Evolutionary conservation across 2,797 vertebrate genomes (phyloP).

Genomic region (Cynodonichthys magdalenae): DNA sequence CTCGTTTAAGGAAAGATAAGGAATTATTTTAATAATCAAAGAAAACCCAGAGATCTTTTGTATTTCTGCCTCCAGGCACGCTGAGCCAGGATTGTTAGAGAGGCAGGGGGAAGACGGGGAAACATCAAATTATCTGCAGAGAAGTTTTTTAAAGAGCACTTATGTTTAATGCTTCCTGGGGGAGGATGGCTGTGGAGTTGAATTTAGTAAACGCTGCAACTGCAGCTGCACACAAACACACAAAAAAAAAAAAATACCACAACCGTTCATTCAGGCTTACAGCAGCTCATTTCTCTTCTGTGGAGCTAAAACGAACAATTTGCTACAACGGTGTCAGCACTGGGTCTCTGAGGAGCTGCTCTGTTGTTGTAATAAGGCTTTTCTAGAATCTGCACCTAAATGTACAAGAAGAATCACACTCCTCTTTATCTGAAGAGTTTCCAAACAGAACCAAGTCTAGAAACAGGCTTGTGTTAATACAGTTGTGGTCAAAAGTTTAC

Average conservation of each 20-base stretch:
- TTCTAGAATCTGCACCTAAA: constrained; percentile 1
- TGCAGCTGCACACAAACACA: background rate
- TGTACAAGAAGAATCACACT: constrained; percentile 11
- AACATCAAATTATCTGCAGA: constrained; percentile 37
- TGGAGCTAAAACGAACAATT: constrained; percentile 17
- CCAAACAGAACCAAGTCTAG: constrained; percentile 1
- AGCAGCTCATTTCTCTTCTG: constrained; percentile 28
- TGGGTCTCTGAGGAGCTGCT: constrained; percentile 31
- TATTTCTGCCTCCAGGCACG: constrained; percentile 20
- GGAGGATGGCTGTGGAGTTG: constrained; percentile 34
- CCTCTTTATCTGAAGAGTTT: constrained; percentile 7
- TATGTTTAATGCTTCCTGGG: constrained; percentile 39
- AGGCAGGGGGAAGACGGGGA: constrained; percentile 18
- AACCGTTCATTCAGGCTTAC: background rate
- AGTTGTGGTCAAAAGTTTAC: too few relatives aligned
- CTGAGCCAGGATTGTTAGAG: constrained; percentile 13
- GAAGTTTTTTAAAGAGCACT: constrained; percentile 38
- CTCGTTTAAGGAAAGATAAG: constrained; percentile 13
- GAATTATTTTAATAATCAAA: constrained; percentile 20
- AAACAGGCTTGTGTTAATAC: constrained; percentile 1
- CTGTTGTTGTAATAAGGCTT: constrained; percentile 3
- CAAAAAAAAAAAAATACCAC: background rate
- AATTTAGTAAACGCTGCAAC: constrained; percentile 24
- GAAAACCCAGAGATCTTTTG: constrained; percentile 1
- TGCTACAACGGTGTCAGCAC: constrained; percentile 18